phyloP scores from a whole-genome alignment of 2,113 vertebrate genomes.

The Urocitellus parryii region DNA sequence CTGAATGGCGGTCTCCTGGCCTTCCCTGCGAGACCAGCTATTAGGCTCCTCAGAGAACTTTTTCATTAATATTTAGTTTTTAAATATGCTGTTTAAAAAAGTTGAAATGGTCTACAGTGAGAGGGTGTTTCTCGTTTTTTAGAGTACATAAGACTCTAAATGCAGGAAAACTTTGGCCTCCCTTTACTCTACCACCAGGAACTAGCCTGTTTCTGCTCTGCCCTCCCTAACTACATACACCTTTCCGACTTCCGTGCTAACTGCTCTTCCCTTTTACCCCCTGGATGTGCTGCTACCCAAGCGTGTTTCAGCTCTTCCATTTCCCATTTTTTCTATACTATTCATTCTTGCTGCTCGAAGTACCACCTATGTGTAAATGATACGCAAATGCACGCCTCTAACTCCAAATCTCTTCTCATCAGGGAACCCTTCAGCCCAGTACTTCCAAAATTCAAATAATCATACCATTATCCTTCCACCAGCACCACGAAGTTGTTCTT shows the following conservation, averaged over 20 bases:
- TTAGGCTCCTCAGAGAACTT: neutral
- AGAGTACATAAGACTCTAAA: neutral
- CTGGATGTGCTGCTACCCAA: neutral
- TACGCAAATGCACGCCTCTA: neutral
- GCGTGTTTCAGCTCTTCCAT: neutral
- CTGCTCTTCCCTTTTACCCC: neutral
- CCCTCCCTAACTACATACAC: neutral
- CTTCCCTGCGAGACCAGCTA: neutral
- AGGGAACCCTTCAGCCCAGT: neutral
- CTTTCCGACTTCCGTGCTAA: neutral
- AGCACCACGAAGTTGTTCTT: neutral
- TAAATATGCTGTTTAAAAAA: conserved; percentile 23
- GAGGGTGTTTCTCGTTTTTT: neutral
- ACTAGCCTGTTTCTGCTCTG: neutral
- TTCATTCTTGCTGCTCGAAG: neutral
- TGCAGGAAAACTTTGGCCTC: neutral
- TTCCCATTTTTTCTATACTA: neutral
- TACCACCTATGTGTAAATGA: neutral
- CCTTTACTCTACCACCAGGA: neutral
- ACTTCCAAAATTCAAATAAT: neutral
- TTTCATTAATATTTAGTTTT: neutral
- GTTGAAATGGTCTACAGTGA: neutral
- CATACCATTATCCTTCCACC: neutral
- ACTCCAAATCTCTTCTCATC: neutral
- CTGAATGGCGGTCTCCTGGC: neutral